A percentile compares a stretch with the other conserved stretches of the same genome.
Evolutionary conservation across 2,888 invertebrate species (phyloP).

Genomic region (Macaria liturata): DNA sequence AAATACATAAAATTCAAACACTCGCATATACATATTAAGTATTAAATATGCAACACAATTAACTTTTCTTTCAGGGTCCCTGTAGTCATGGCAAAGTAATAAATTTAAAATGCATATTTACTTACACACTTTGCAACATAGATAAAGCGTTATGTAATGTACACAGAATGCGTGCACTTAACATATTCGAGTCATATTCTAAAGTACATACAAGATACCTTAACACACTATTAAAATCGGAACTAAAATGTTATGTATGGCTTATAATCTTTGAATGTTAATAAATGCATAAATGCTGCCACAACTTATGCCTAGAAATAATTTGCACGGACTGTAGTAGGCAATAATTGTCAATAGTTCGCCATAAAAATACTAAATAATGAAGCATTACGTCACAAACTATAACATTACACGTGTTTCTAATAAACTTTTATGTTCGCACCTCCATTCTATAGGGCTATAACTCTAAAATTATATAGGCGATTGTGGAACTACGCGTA

Average conservation of each 20-base stretch:
- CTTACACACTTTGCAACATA: neutral
- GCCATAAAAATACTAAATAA: slow-evolving; percentile 47
- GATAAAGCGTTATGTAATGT: neutral
- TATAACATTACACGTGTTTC: slow-evolving; percentile 72
- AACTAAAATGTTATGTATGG: no score
- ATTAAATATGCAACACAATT: no score
- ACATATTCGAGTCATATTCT: slow-evolving; percentile 25
- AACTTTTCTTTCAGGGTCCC: neutral
- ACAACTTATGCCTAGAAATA: no score
- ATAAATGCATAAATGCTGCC: no score
- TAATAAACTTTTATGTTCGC: slow-evolving; percentile 77
- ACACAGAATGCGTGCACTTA: slow-evolving; percentile 9
- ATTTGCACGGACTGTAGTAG: neutral
- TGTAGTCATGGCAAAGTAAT: neutral
- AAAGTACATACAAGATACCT: no score
- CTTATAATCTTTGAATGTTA: no score
- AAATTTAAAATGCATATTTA: neutral
- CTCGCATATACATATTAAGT: no score
- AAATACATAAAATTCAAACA: no score
- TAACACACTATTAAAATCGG: no score
- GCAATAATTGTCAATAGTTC: slow-evolving; percentile 30
- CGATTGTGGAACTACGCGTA: slow-evolving; percentile 63
- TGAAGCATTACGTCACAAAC: slow-evolving; percentile 49
- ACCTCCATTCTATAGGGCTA: slow-evolving; percentile 65
- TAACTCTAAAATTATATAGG: slow-evolving; percentile 75